Base-by-base conservation (phyloP, 2,888 invertebrate genomes). In the Dinocampus coccinellae region DNA sequence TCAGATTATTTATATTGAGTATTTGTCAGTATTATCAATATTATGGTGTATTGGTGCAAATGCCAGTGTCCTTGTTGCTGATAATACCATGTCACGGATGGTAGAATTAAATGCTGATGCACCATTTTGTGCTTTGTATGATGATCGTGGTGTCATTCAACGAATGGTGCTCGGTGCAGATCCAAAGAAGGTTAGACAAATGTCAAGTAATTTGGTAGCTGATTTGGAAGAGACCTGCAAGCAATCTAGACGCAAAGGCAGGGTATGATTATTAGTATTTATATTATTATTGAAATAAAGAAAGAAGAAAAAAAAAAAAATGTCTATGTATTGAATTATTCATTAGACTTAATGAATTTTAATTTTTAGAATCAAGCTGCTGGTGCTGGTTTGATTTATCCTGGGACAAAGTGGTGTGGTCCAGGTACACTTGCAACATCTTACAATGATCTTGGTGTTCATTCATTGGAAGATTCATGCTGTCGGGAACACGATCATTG, bases 361-460 rank as follows among this genome's bases (percentile, higher is more conserved):
- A 55, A 22, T 24, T 53, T 58, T 20, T 69, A 84, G 83, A 80
- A 84, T 66, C 83, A 85, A 70, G 75, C 81, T 47, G 72, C 81
- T 2, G 82, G 81, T 9, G 78, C 81, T 36, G 86, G 85, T 9
- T 64, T 86, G 16, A 85, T 89, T 65, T 88, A 87, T 75, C 91
- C 92, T 68, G 94, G 94, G 1, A 94, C 94, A 0, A 93, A 93
- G 82, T 94, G 94, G 93, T 94, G 94, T 83, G 94, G 94, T 0
- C 92, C 92, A 62, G 94, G 94, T 24, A 91, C 90, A 73, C 86
- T 89, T 13, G 93, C 94, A 0, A 80, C 82, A 1, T 90, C 91
- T 77, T 91, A 90, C 80, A 89, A 91, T 34, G 93, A 94, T 74
- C 85, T 94, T 73, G 94, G 94, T 0, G 83, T 87, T 0, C 91